Conservation (phyloP, 2,797 vertebrate species). For the Sebastes wilsoni region DNA sequence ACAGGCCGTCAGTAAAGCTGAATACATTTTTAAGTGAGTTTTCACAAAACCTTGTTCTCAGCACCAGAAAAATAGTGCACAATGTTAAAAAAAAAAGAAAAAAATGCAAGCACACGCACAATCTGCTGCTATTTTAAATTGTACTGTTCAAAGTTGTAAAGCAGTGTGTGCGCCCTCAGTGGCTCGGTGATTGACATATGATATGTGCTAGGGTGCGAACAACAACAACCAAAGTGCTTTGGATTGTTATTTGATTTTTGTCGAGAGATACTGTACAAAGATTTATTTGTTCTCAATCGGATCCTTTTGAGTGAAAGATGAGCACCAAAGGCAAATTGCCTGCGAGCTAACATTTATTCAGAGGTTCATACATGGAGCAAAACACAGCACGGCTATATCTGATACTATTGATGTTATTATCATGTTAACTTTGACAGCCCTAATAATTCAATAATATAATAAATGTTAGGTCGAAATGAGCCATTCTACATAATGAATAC, state of each 20-base stretch:
- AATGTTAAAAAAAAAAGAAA: not conserved
- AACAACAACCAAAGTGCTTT: not conserved
- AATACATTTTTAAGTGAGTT: conserved; percentile 14
- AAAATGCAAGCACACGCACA: conserved; percentile 14
- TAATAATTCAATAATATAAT: too few relatives aligned
- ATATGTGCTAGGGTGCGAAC: not conserved
- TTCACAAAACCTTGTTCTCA: conserved; percentile 28
- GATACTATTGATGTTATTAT: not conserved
- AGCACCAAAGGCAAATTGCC: conserved; percentile 6
- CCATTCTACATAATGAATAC: too few relatives aligned
- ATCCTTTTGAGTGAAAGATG: conserved; percentile 1
- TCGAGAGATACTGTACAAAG: not conserved
- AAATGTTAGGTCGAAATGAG: too few relatives aligned
- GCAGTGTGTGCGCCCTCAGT: not conserved
- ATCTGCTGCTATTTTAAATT: conserved; percentile 34
- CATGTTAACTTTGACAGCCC: too few relatives aligned
- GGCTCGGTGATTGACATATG: conserved; percentile 23
- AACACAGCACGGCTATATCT: not conserved
- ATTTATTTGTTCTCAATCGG: conserved; percentile 6
- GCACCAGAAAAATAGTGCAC: conserved; percentile 1
- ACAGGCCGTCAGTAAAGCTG: conserved; percentile 14
- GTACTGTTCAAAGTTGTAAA: conserved; percentile 25
- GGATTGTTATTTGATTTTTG: conserved; percentile 22
- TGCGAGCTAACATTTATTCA: conserved; percentile 10
- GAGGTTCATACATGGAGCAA: not conserved